A percentile compares a stretch with the other conserved stretches of the same genome.
phyloP scores from a whole-genome alignment of 2,113 vertebrate species.

The Synodontis membranacea region DNA sequence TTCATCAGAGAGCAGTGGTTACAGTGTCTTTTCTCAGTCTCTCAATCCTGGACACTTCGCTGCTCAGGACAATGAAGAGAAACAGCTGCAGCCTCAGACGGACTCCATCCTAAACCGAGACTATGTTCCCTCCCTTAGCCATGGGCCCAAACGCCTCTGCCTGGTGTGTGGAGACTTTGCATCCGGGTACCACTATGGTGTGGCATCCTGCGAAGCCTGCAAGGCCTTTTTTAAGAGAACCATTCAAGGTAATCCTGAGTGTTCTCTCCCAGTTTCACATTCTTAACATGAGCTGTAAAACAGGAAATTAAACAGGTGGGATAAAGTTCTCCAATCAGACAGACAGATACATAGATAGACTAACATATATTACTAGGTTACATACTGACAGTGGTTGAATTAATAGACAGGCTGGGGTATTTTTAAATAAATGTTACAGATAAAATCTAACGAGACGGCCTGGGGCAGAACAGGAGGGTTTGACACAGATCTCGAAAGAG shows the following conservation, averaged over 20 bases:
- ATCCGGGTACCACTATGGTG: constrained; percentile 70
- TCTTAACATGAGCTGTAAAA: background rate
- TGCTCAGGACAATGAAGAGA: constrained; percentile 26
- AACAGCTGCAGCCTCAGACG: constrained; percentile 53
- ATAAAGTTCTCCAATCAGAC: background rate
- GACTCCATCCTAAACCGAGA: constrained; percentile 60
- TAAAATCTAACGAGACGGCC: background rate
- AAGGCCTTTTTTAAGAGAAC: constrained; percentile 78
- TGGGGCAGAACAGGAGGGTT: background rate
- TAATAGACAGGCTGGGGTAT: background rate
- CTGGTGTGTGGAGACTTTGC: constrained; percentile 75
- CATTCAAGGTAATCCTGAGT: constrained; percentile 68
- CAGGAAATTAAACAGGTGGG: background rate
- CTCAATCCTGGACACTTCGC: constrained; percentile 40
- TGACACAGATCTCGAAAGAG: background rate
- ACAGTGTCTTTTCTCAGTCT: constrained; percentile 60
- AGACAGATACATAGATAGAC: background rate
- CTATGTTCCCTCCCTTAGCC: constrained; percentile 51
- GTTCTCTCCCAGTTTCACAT: background rate
- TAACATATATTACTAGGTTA: background rate
- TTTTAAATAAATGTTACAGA: background rate
- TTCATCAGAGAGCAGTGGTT: constrained; percentile 65
- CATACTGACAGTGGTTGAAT: background rate
- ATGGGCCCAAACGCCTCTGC: constrained; percentile 64
- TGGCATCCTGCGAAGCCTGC: constrained; percentile 72